Percentiles rank a stretch among this genome's conserved stretches.
Conservation (phyloP, 2,113 vertebrate species). For the Garra rufa region DNA sequence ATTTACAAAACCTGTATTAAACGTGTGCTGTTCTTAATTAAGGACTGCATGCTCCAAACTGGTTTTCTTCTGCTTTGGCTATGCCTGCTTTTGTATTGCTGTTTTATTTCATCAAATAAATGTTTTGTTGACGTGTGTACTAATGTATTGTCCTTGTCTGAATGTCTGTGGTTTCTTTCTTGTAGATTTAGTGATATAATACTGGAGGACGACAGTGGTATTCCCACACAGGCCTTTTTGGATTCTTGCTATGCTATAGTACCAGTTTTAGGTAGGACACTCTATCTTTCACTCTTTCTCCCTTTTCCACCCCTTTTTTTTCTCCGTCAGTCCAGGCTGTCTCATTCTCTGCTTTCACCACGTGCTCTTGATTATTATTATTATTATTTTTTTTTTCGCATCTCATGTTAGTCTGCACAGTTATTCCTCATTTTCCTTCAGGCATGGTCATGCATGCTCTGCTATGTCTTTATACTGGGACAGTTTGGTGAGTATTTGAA, state of each 20-base stretch:
- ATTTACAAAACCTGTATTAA: slow-evolving; percentile 12
- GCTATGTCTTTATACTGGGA: not conserved
- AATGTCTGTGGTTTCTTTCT: slow-evolving; percentile 74
- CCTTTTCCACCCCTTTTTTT: slow-evolving; percentile 27
- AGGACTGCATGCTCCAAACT: slow-evolving; percentile 16
- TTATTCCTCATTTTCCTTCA: not conserved
- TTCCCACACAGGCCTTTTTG: slow-evolving; percentile 95
- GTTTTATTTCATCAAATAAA: slow-evolving; percentile 54
- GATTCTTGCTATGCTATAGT: slow-evolving; percentile 98
- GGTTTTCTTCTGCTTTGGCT: not conserved
- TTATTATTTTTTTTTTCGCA: not conserved
- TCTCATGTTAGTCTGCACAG: not conserved
- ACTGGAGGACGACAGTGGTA: slow-evolving; percentile 90
- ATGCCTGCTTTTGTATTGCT: slow-evolving; percentile 34
- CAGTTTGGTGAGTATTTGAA: not conserved
- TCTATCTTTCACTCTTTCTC: slow-evolving; percentile 30
- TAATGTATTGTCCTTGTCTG: slow-evolving; percentile 65
- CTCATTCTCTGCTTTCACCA: not conserved
- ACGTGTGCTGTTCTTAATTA: slow-evolving; percentile 18
- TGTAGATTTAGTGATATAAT: slow-evolving; percentile 96
- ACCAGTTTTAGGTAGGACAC: slow-evolving; percentile 91
- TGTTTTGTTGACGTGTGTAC: slow-evolving; percentile 52
- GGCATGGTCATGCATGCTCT: not conserved
- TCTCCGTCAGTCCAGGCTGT: not conserved
- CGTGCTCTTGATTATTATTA: not conserved